A percentile compares a stretch with the other conserved stretches of the same genome.
These are phyloP conservation scores for Plotosus lineatus DNA, from an alignment of 2,113 vertebrate species.

Conservation along the genomic window DNA sequence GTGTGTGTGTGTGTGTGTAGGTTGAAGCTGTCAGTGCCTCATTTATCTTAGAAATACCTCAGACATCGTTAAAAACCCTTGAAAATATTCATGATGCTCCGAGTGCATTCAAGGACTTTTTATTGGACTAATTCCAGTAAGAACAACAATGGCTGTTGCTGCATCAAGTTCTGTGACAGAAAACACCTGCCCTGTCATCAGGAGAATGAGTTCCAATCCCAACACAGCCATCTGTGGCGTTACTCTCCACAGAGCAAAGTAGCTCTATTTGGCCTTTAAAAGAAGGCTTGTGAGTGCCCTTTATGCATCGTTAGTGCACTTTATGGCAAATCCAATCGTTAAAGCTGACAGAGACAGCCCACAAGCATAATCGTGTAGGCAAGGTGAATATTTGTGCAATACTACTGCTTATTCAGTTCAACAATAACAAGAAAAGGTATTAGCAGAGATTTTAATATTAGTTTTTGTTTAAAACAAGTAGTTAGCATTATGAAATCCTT, in stretches of 20 bases:
- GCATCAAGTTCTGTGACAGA: background rate
- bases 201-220: background rate
- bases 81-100: background rate
- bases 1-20: background rate
- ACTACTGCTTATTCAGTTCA: background rate
- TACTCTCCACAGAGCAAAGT: background rate
- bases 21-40: slow-evolving; percentile 5
- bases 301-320: background rate
- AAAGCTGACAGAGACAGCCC: background rate
- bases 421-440: background rate
- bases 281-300: background rate
- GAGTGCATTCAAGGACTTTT: slow-evolving; percentile 14
- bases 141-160: background rate
- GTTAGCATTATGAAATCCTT: background rate
- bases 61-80: background rate
- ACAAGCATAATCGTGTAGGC: background rate
- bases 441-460: background rate
- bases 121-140: background rate
- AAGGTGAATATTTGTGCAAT: background rate
- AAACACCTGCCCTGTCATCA: background rate
- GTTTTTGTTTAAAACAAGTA: background rate
- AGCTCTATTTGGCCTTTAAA: background rate
- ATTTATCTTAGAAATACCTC: slow-evolving; percentile 10
- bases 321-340: background rate
- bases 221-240: background rate